These are phyloP conservation scores for Periparus ater DNA, from an alignment of 2,797 vertebrate species.

Conservation along the genomic window DNA sequence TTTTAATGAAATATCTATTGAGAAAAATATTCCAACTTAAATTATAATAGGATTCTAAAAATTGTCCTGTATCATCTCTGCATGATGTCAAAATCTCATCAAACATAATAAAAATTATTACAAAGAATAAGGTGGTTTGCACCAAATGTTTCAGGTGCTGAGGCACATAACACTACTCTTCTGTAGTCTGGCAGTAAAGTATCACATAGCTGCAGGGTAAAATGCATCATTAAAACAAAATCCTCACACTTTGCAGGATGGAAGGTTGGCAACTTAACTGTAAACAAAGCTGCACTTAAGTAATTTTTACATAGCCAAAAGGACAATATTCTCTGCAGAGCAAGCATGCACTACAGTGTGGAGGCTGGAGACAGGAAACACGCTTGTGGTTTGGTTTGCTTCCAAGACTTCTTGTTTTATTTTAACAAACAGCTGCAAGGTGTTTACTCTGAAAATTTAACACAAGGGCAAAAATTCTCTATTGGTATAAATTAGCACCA, in stretches of 20 bases:
- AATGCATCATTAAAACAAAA: constrained; percentile 43
- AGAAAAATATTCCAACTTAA: not conserved
- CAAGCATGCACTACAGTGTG: not conserved
- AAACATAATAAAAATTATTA: not conserved
- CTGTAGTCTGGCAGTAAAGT: constrained; percentile 24
- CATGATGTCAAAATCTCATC: not conserved
- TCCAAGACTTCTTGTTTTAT: constrained; percentile 60
- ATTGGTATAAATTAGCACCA: constrained; percentile 13
- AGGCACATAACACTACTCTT: not conserved
- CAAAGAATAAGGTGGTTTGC: not conserved
- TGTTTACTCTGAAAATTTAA: constrained; percentile 42
- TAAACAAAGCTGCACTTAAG: constrained; percentile 65
- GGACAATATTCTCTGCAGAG: constrained; percentile 56
- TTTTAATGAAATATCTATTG: not conserved
- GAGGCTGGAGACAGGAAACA: constrained; percentile 55
- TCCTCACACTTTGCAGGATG: constrained; percentile 16
- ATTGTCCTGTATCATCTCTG: not conserved
- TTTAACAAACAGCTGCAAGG: constrained; percentile 56
- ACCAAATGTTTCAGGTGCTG: not conserved
- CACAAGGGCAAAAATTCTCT: constrained; percentile 19
- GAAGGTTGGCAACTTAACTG: constrained; percentile 52
- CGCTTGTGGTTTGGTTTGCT: constrained; percentile 60
- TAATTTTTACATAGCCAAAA: constrained; percentile 58
- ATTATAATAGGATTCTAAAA: not conserved
- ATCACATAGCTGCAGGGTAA: constrained; percentile 35